Base-by-base conservation (phyloP, 2,113 vertebrate genomes). In the Chaetops frenatus region DNA sequence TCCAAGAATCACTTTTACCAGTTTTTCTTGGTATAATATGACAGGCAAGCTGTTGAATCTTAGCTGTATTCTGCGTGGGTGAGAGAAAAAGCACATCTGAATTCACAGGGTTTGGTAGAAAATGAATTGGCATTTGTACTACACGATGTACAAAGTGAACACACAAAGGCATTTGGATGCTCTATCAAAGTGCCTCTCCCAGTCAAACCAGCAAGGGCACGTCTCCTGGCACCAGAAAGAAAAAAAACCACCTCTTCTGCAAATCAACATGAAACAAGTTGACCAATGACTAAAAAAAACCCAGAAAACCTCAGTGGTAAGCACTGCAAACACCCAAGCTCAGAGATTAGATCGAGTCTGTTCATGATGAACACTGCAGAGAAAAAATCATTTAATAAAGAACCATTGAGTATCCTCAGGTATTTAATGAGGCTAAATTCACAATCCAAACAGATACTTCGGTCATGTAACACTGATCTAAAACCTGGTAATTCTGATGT, bases 161-260 rank as follows among this genome's bases (percentile, higher is more conserved):
- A 81, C 66, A 93, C 62, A 66, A 73, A 94, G 47, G 64, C 85
- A 50, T 44, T 88, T 6, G 80, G 88, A 78, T 78, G 85, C 85
- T 90, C 79, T 88, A 74, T 64, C 93, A 74, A 14, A 90, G 86
- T 77, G 93, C 94, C 92, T 92, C 93, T 93, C 92, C 90, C 94
- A 93, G 94, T 36, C 87, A 78, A 61, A 93, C 94, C 93, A 94
- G 93, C 94, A 95, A 95, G 88, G 94, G 90, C 96, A 86, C 18
- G 93, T 94, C 94, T 95, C 38, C 84, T 90, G 90, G 90, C 81
- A 90, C n/a, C 51, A 70, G 62, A 60, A 48, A 71, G 71, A 9
- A 66, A 88, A 74, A 60, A 45, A 47, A 58, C 54, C 91, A 73
- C 93, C 91, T 77, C 90, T 90, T 60, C 92, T 94, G 86, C 91